phyloP scores from a whole-genome alignment of 2,888 invertebrate genomes.

The Adelognathus sp. region DNA sequence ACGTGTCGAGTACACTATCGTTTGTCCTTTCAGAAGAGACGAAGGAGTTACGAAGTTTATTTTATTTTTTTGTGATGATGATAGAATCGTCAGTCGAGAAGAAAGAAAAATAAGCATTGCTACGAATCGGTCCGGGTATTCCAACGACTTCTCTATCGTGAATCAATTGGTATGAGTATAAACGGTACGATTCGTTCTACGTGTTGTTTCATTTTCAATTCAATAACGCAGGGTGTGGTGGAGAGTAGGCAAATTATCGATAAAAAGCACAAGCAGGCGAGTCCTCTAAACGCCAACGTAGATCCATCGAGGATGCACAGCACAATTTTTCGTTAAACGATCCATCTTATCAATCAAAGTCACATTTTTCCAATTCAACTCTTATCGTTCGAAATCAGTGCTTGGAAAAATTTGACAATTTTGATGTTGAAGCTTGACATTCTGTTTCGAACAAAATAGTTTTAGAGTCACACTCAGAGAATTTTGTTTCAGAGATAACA shows the following conservation, averaged over 20 bases:
- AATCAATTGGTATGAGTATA: slow-evolving; percentile 19
- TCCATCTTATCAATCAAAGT: too few species aligned
- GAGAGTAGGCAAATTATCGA: slow-evolving; percentile 33
- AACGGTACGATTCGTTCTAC: slow-evolving; percentile 6
- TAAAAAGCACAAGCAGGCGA: slow-evolving; percentile 39
- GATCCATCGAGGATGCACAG: slow-evolving; percentile 1
- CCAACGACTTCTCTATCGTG: slow-evolving; percentile 58
- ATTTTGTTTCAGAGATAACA: too few species aligned
- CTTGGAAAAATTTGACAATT: too few species aligned
- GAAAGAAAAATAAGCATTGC: slow-evolving; percentile 17
- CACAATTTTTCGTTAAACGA: neutral
- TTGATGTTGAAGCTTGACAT: too few species aligned
- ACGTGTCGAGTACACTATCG: slow-evolving; percentile 12
- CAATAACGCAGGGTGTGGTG: slow-evolving; percentile 18
- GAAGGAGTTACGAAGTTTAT: neutral
- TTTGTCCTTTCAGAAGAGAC: neutral
- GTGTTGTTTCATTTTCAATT: neutral
- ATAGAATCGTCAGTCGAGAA: neutral
- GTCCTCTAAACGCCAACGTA: slow-evolving; percentile 11
- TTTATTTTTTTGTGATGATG: neutral
- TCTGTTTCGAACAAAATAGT: too few species aligned
- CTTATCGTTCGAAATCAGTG: too few species aligned
- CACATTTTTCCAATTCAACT: too few species aligned
- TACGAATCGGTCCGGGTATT: slow-evolving; percentile 40
- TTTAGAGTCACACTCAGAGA: too few species aligned